These are phyloP conservation scores for Rhinatrema bivittatum DNA, from an alignment of 2,797 vertebrate species.

Conservation along the genomic window DNA sequence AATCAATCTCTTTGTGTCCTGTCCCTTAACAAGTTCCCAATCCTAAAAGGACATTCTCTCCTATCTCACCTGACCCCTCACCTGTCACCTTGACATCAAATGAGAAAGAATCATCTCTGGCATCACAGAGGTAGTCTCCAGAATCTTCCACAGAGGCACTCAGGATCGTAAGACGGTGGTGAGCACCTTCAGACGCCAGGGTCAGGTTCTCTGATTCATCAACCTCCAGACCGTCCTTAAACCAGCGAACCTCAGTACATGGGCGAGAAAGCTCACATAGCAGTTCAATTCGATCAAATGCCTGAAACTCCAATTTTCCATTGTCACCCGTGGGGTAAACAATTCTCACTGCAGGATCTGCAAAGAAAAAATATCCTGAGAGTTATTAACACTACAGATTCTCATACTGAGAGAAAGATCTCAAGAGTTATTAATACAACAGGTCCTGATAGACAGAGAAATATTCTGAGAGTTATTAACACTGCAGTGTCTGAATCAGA, in stretches of 20 bases:
- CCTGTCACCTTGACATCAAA: conserved; percentile 90
- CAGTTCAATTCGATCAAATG: conserved; percentile 71
- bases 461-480: too few species aligned
- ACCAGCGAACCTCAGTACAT: conserved; percentile 67
- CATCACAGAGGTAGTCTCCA: conserved; percentile 93
- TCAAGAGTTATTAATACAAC: neutral
- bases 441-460: neutral
- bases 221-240: conserved; percentile 83
- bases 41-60: too few species aligned
- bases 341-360: conserved; percentile 54
- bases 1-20: too few species aligned
- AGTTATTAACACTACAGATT: too few species aligned
- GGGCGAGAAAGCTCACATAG: conserved; percentile 77
- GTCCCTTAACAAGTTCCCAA: too few species aligned
- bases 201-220: conserved; percentile 62
- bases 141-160: conserved; percentile 72
- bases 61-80: conserved; percentile 38
- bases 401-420: neutral
- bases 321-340: conserved; percentile 77
- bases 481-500: too few species aligned
- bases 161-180: conserved; percentile 75
- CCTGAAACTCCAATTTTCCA: conserved; percentile 67
- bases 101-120: conserved; percentile 78
- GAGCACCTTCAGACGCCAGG: conserved; percentile 73
- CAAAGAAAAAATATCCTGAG: neutral